Conservation (phyloP, 2,888 invertebrate species). For the Caenorhabditis auriculariae region DNA sequence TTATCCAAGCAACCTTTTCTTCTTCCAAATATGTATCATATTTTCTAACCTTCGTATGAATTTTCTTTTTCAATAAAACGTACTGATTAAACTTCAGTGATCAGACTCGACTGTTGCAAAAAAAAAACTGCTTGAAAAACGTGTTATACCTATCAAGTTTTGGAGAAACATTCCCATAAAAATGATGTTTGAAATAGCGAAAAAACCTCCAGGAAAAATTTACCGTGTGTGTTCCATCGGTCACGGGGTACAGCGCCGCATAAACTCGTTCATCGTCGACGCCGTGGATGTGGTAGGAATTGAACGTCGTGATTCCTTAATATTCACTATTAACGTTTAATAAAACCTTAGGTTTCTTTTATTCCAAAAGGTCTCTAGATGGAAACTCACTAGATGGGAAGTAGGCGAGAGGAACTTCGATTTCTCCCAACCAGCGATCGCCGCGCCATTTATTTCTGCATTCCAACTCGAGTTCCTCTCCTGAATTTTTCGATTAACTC, state of each 20-base stretch:
- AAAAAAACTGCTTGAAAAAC: no score
- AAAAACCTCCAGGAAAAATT: no score
- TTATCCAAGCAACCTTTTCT: no score
- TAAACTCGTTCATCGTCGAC: conserved; percentile 65
- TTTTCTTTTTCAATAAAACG: no score
- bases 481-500: no score
- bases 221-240: conserved; percentile 55
- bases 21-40: no score
- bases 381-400: conserved; percentile 64
- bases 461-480: conserved; percentile 57
- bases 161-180: no score
- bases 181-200: no score
- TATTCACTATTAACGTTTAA: neutral
- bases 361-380: neutral
- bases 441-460: conserved; percentile 54
- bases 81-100: no score
- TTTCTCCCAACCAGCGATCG: conserved; percentile 65
- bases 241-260: conserved; percentile 67
- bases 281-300: conserved; percentile 69
- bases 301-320: conserved; percentile 66
- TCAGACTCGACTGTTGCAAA: no score
- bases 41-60: no score
- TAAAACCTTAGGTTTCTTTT: neutral
- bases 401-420: conserved; percentile 67
- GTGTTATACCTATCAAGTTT: no score